These are phyloP conservation scores for Siniperca undulata DNA, from an alignment of 2,797 vertebrate genomes.

Conservation along the genomic window DNA sequence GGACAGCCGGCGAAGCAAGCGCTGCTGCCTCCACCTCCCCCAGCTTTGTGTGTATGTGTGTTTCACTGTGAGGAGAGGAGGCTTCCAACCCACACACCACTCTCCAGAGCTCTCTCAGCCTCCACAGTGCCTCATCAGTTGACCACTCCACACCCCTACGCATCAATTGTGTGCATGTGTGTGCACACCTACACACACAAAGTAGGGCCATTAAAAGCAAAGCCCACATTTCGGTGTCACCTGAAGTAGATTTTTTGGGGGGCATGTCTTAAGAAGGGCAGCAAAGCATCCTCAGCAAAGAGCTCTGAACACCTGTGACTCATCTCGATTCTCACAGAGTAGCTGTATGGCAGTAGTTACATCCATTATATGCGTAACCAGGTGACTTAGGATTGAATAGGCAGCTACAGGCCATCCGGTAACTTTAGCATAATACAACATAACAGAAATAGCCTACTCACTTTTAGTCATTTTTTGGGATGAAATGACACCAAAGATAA, in stretches of 20 bases:
- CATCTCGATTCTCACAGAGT: conserved; percentile 42
- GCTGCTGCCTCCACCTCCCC: conserved; percentile 80
- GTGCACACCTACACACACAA: conserved; percentile 60
- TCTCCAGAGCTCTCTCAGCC: conserved; percentile 85
- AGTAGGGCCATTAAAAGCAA: conserved; percentile 55
- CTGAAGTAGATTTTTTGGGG: conserved; percentile 43
- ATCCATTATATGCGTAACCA: conserved; percentile 37
- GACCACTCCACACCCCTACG: conserved; percentile 83
- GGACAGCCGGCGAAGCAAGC: conserved; percentile 73
- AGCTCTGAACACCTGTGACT: conserved; percentile 67
- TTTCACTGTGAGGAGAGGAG: conserved; percentile 71
- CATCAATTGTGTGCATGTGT: conserved; percentile 71
- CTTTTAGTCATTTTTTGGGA: background rate
- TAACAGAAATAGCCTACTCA: background rate
- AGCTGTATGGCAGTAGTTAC: conserved; percentile 44
- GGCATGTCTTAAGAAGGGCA: conserved; percentile 52
- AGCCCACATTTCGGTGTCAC: conserved; percentile 64
- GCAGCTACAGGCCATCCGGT: conserved; percentile 29
- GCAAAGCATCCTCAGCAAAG: conserved; percentile 35
- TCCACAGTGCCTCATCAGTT: conserved; percentile 82
- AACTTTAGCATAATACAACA: conserved; percentile 10
- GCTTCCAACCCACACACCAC: conserved; percentile 83
- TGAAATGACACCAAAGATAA: background rate
- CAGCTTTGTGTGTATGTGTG: conserved; percentile 59
- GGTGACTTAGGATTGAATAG: conserved; percentile 22